Evolutionary conservation across 2,797 vertebrate species (phyloP), one percentile per base, ranked within the genome.

Genomic region (Liasis olivaceus): DNA sequence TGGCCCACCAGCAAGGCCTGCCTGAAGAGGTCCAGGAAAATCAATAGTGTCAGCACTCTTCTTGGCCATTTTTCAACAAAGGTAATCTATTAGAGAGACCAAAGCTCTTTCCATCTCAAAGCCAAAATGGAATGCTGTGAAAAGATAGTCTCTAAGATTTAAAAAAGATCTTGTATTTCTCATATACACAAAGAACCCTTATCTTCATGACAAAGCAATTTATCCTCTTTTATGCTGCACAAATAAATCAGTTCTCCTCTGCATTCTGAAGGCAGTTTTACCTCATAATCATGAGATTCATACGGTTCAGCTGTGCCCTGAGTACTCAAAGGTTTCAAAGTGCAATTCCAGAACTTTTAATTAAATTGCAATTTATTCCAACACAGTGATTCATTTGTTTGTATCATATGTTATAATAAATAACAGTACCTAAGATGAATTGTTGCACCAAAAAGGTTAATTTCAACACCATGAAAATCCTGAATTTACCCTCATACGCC

Each of bases 361-460:
- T 91, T 88, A 94, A 91, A 93, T 85, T 58, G 86, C 47, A 81
- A 89, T 89, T 91, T n/a, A 42, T 91, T 92, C 64, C 87, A 20
- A 94, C 28, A 90, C 7, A n/a, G 85, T 26, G 14, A 13, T 26
- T 92, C 92, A 81, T 63, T 22, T 93, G 88, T 22, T 93, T 92
- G 6, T 77, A 62, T 92, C n/a, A 92, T 58, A 81, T 92, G 5
- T n/a, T 94, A 87, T 8, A 89, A 90, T 59, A 95, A 24, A 15
- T 31, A 59, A 89, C 69, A 81, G 81, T 36, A 92, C 12, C 89
- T 86, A 66, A 93, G 64, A 42, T 85, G 87, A 91, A 94, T 28
- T 92, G 20, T 6, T 69, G 24, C 63, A 15, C 92, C 85, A 63
- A 92, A 93, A 95, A 95, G 87, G 69, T 89, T 95, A 90, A 89